A percentile compares a stretch with the other conserved stretches of the same genome.
phyloP scores from a whole-genome alignment of 2,113 vertebrate species.

The Protobothrops flavoviridis region DNA sequence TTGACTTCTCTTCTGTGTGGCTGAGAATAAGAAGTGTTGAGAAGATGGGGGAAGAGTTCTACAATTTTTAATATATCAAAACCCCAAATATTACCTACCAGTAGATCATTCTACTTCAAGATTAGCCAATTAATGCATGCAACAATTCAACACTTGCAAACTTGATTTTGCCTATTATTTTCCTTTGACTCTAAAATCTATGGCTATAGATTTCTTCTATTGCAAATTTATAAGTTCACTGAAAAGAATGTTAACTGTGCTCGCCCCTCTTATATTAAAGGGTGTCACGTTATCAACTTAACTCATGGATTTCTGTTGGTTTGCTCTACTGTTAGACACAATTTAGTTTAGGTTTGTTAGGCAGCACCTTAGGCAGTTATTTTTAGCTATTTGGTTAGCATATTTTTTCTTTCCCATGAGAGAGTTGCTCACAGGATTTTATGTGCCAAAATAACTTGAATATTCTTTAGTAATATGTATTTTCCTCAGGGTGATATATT shows the following conservation, averaged over 20 bases:
- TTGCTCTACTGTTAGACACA: neutral
- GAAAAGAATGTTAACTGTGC: neutral
- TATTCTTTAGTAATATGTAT: neutral
- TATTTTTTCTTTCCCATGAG: neutral
- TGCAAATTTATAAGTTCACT: neutral
- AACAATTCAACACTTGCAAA: slow-evolving; percentile 26
- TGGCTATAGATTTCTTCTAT: neutral
- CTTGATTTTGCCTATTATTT: slow-evolving; percentile 26
- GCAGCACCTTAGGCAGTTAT: neutral
- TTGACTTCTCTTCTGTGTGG: slow-evolving; percentile 25
- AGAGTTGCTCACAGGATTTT: neutral
- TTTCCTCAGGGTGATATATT: neutral
- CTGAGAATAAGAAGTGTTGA: slow-evolving; percentile 54
- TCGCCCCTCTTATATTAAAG: neutral
- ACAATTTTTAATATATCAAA: slow-evolving; percentile 38
- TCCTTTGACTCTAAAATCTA: neutral
- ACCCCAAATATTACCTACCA: slow-evolving; percentile 10
- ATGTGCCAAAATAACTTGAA: neutral
- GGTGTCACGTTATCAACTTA: neutral
- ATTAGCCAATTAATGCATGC: slow-evolving; percentile 16
- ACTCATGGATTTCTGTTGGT: neutral
- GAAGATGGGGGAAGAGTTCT: slow-evolving; percentile 23
- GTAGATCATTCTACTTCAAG: neutral
- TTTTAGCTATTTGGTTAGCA: neutral
- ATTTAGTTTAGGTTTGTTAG: neutral